Base-by-base conservation (phyloP, 2,888 invertebrate species). In the Ptycholaimellus sp. region DNA sequence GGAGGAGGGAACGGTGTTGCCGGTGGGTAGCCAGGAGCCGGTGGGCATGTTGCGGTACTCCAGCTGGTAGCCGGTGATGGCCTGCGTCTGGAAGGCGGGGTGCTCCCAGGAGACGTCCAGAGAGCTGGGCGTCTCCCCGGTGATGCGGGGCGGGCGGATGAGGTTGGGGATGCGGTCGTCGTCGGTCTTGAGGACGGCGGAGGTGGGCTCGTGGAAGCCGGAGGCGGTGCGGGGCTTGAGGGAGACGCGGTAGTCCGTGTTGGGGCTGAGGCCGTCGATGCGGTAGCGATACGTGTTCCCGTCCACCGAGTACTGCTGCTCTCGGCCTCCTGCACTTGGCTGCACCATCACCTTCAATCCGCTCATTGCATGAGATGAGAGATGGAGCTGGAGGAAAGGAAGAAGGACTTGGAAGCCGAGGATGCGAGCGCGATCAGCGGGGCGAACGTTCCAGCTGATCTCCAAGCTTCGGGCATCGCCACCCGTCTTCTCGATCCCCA, bases 221-320 rank as follows among this genome's bases (percentile, higher is more conserved):
- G 40, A 23, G 7, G 30, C 22, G 3, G 42, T 38, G 13, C 40
- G n/a, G 2, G 42, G 36, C 25, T 42, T 33, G 9, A 42, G 54
- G 11, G 53, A 51, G 2, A 56, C 54, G 31, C 52, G 49, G 47
- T 57, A 56, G 18, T 46, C 44, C 13, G 56, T 57, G 32, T 49
- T 43, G n/a, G 56, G 52, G n/a, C 44, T 39, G 16, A 56, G 44
- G 16, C 48, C 46, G 37, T 54, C 53, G 30, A 52, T 50, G 4
- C 46, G 39, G 41, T 56, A 56, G 35, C 51, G 51, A 39, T 47
- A 49, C 18, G 56, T 54, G 40, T 42, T 45, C 9, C 49, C 44
- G 35, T 57, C 56, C 22, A 56, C 53, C 18, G 48, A 49, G 47
- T 52, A 56, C 14, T 47, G 48, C 33, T 49, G 48, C 13, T 51